Conservation (phyloP, 2,113 vertebrate species). For the Perca flavescens region DNA sequence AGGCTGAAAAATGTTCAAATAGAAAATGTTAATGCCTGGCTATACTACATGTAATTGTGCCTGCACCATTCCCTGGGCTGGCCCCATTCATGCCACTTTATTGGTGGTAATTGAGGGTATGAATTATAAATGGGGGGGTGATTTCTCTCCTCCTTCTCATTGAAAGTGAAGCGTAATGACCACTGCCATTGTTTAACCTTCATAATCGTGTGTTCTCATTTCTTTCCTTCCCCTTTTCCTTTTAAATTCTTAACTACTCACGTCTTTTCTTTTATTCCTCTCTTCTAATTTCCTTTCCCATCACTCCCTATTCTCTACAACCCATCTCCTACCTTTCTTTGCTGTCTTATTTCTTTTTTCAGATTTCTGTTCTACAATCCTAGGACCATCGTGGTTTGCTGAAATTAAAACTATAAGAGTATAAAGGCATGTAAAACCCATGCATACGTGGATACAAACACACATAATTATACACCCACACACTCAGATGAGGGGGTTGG, state of each 20-base stretch:
- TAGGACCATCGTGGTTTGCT: slow-evolving; percentile 8
- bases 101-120: slow-evolving; percentile 99
- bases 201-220: slow-evolving; percentile 94
- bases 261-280: slow-evolving; percentile 41
- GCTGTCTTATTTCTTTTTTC: background rate
- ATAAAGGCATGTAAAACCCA: slow-evolving; percentile 24
- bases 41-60: slow-evolving; percentile 96
- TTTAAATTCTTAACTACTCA: slow-evolving; percentile 46
- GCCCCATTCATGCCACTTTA: slow-evolving; percentile 92
- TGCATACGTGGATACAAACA: slow-evolving; percentile 29
- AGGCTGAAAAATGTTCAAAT: slow-evolving; percentile 99
- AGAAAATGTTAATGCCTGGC: slow-evolving; percentile 99
- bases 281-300: slow-evolving; percentile 18
- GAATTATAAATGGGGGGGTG: slow-evolving; percentile 99
- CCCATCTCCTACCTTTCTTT: slow-evolving; percentile 3
- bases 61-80: slow-evolving; percentile 92
- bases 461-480: slow-evolving; percentile 32
- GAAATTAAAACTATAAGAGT: slow-evolving; percentile 20
- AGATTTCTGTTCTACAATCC: slow-evolving; percentile 25
- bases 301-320: slow-evolving; percentile 81
- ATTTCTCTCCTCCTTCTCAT: slow-evolving; percentile 88
- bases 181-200: slow-evolving; percentile 91
- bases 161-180: slow-evolving; percentile 96
- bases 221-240: slow-evolving; percentile 55
- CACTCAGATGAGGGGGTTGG: slow-evolving; percentile 47